Percentiles rank a stretch among this genome's conserved stretches.
Evolutionary conservation across 1,140 invertebrate species (phyloP).

Genomic region (Musca domestica): DNA sequence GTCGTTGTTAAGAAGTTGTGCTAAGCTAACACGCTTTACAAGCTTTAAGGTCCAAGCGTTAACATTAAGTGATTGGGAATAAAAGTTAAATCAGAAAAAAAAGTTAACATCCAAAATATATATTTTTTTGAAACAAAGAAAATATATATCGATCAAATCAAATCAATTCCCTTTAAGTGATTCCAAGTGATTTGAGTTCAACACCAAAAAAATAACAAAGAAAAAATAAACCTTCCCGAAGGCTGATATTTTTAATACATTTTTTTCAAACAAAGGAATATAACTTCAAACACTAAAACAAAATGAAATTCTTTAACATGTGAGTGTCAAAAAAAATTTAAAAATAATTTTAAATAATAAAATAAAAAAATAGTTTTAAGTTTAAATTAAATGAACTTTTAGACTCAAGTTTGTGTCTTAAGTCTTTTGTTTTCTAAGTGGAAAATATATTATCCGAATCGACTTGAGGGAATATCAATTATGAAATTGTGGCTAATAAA

Average conservation of each 20-base stretch:
- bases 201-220: not conserved
- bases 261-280: slow-evolving; percentile 10
- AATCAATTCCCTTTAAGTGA: not conserved
- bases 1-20: slow-evolving; percentile 31
- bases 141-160: slow-evolving; percentile 1
- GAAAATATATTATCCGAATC: no score
- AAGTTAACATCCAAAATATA: not conserved
- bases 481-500: no score
- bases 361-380: no score
- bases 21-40: slow-evolving; percentile 28
- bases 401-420: no score
- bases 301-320: slow-evolving; percentile 53
- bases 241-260: no score
- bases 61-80: slow-evolving; percentile 12
- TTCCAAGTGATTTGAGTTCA: not conserved
- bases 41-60: slow-evolving; percentile 17
- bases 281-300: slow-evolving; percentile 28
- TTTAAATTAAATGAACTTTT: no score
- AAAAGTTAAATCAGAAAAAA: not conserved
- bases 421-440: no score
- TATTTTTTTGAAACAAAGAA: not conserved
- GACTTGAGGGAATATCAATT: no score
- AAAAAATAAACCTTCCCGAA: not conserved
- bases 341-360: no score
- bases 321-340: slow-evolving; percentile 35